phyloP scores from a whole-genome alignment of 2,888 invertebrate genomes.

The Troides aeacus region DNA sequence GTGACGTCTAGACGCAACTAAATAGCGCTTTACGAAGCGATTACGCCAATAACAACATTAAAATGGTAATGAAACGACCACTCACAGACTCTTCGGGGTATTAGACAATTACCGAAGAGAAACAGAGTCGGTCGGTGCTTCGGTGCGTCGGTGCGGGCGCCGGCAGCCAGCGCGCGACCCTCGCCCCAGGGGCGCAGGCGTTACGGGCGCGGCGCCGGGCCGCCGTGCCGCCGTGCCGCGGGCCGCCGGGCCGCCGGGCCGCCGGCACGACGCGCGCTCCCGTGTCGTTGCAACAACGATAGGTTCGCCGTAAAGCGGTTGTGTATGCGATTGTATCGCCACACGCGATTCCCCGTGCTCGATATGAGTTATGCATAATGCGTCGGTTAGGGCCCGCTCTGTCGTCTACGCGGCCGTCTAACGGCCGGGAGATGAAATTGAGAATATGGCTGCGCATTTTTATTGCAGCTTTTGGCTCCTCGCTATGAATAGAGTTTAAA shows the following conservation, averaged over 20 bases:
- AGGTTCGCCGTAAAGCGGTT: conserved; percentile 50
- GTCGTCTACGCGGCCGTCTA: conserved; percentile 34
- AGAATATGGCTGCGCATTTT: conserved; percentile 19
- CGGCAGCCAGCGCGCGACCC: conserved; percentile 8
- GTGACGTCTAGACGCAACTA: conserved; percentile 69
- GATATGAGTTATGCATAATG: conserved; percentile 59
- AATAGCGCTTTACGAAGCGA: conserved; percentile 61
- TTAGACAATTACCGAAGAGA: conserved; percentile 57
- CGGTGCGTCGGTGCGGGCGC: neutral
- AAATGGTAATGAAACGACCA: conserved; percentile 67
- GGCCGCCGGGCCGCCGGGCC: no score
- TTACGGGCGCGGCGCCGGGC: conserved; percentile 31
- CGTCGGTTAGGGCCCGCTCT: conserved; percentile 48
- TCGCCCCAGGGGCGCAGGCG: neutral
- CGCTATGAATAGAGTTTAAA: no score
- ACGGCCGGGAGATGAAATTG: conserved; percentile 21
- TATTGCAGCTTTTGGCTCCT: conserved; percentile 6
- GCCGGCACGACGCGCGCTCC: no score
- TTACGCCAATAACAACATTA: conserved; percentile 64
- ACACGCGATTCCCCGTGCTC: conserved; percentile 50
- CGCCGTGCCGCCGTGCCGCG: neutral
- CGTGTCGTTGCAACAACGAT: no score
- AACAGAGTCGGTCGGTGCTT: conserved; percentile 18
- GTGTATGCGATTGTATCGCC: conserved; percentile 58
- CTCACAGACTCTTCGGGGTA: conserved; percentile 55